Evolutionary conservation across 2,113 vertebrate genomes (phyloP).

Genomic region (Limnothrissa miodon): DNA sequence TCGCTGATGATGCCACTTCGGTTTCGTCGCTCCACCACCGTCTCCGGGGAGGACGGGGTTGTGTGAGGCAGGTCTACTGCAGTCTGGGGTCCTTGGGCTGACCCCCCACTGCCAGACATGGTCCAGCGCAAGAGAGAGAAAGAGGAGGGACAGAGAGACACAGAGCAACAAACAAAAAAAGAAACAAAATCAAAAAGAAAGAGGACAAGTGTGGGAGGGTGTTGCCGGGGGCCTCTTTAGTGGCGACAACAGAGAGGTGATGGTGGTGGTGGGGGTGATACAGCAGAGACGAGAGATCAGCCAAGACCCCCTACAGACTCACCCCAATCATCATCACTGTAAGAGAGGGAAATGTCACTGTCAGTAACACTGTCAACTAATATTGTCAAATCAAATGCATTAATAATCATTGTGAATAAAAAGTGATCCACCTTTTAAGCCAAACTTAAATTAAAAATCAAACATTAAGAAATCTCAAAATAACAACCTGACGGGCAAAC

Average conservation of each 20-base stretch:
- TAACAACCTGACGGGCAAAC: neutral
- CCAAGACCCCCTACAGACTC: conserved; percentile 30
- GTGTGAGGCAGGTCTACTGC: conserved; percentile 54
- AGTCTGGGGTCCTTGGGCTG: conserved; percentile 73
- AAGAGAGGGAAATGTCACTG: conserved; percentile 31
- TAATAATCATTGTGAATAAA: neutral
- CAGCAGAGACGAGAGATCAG: conserved; percentile 35
- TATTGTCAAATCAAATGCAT: neutral
- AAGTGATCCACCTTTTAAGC: neutral
- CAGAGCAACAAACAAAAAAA: conserved; percentile 7
- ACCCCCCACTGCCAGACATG: conserved; percentile 77
- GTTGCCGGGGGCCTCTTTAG: conserved; percentile 41
- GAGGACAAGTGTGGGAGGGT: conserved; percentile 3
- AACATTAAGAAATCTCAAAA: neutral
- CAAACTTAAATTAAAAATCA: neutral
- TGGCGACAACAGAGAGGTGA: neutral
- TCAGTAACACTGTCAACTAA: too few species aligned
- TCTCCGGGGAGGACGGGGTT: conserved; percentile 62
- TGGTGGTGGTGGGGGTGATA: conserved; percentile 27
- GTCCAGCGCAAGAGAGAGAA: conserved; percentile 58
- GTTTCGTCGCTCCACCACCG: conserved; percentile 86
- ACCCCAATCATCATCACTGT: conserved; percentile 20
- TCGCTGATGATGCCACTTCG: conserved; percentile 94
- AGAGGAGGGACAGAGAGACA: conserved; percentile 34
- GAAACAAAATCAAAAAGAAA: neutral